Evolutionary conservation across 2,888 invertebrate species (phyloP), one percentile per base, ranked within the genome.

Genomic region (Polia nebulosa): DNA sequence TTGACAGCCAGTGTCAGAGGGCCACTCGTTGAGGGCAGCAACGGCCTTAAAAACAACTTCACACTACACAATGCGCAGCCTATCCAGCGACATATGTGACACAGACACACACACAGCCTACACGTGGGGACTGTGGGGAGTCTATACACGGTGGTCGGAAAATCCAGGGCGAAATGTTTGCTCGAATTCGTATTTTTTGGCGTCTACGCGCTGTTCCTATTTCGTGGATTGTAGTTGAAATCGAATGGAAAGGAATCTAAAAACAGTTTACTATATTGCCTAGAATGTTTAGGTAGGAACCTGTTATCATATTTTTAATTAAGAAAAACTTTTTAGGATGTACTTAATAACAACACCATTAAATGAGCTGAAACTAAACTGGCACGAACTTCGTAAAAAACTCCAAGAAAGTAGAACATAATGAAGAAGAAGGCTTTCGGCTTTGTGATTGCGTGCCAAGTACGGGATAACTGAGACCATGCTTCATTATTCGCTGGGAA

Each of bases 1-100:
- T 94, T 94, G 94, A 94, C 94, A 94, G 93, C 87, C 89, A 92
- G 90, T 93, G 92, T 94, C 93, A 94, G 91, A 91, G 91, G 88
- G 89, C 91, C 90, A 91, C 89, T 89, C 87, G 70, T 51, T 29
- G 69, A 68, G 87, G 90, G 87, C 88, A 89, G 85, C 87, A 85
- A 76, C 73, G 73, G 77, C 83, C 84, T 84, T 82, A 81, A 80
- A 82, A 87, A 86, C 86, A 89, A 88, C 87, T 89, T 84, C 79
- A 69, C 81, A 63, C 63, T 76, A 74, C 75, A 78, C 76, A 76
- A 80, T 81, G 76, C 59, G 63, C 49, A 29, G 69, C 76, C 75
- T 72, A 68, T 64, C 53, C 56, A 22, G 45, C 55, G 58, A 77
- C 66, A 72, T 73, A 44, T 64, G 73, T 75, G 82, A 62, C 78